Percentiles rank a stretch among this genome's conserved stretches.
phyloP scores from a whole-genome alignment of 2,113 vertebrate genomes.

The Stictonetta naevosa region DNA sequence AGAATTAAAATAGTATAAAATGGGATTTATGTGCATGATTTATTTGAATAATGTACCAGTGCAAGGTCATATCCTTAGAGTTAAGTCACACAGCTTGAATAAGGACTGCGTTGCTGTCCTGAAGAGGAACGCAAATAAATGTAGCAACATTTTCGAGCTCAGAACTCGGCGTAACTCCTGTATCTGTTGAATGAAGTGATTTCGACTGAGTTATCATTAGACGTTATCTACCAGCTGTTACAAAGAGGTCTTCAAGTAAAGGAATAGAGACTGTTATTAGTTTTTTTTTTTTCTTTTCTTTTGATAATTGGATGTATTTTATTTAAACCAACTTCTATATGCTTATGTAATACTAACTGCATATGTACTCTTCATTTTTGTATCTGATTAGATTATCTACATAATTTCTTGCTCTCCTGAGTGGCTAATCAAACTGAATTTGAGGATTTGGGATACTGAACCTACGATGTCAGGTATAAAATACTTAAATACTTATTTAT shows the following conservation, averaged over 20 bases:
- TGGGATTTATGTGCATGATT: background rate
- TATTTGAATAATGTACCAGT: background rate
- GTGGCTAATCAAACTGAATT: background rate
- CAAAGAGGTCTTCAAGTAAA: background rate
- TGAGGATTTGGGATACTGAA: background rate
- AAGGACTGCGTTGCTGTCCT: background rate
- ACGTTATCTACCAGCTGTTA: conserved; percentile 4
- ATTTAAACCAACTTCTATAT: background rate
- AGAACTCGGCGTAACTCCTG: background rate
- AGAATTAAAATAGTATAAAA: background rate
- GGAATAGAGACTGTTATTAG: background rate
- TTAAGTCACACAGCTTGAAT: background rate
- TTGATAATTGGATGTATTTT: background rate
- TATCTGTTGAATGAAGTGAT: background rate
- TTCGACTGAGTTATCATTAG: background rate
- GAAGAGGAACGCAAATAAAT: background rate
- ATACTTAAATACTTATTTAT: background rate
- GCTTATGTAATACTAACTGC: background rate
- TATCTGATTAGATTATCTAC: background rate
- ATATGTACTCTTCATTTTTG: background rate
- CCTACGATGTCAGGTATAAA: background rate
- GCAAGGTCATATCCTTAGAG: background rate
- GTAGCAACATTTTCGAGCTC: background rate
- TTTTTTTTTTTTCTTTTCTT: background rate
- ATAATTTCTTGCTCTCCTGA: background rate